Base-by-base conservation (phyloP, 2,797 vertebrate genomes). In the Sparus aurata region DNA sequence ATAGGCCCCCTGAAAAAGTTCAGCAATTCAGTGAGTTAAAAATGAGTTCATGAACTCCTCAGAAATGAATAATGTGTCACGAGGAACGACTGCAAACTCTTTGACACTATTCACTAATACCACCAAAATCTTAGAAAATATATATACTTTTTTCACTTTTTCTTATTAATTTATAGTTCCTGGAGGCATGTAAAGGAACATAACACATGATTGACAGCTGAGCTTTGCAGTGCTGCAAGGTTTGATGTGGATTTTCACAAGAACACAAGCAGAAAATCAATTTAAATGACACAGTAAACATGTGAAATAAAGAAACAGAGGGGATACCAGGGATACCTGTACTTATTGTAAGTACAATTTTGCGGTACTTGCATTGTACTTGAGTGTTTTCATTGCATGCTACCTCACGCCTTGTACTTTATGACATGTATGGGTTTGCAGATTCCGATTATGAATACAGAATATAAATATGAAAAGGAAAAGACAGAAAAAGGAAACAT, bases 21-120 rank as follows among this genome's bases (percentile, higher is more conserved):
- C 60, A 74, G 78, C 34, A 72, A 63, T 62, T 27, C 38, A 73
- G 30, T 0, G 27, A 76, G 65, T 85, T 84, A 54, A 54, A 75
- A 90, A 86, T 86, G 63, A 85, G 68, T 81, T 84, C 77, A 70
- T 50, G 74, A 90, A 82, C 79, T 25, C 15, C 59, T 83, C 50
- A 60, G 59, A 80, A 82, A 80, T 83, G 47, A 82, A 73, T 76
- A 72, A 82, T 58, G 80, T 73, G 41, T 55, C 27, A 52, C 15
- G n/a, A 69, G 23, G 45, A 85, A 84, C 15, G 46, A 45, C 58
- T 30, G 12, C 50, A 68, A 67, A 60, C 43, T 72, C 79, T 80
- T 53, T 41, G 47, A 77, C 73, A 79, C 64, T 63, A 75, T 87
- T 68, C 79, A 67, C 23, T 50, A 64, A 74, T 71, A 20, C 8